phyloP scores from a whole-genome alignment of 2,113 vertebrate genomes.

The Ariopsis seemanni region DNA sequence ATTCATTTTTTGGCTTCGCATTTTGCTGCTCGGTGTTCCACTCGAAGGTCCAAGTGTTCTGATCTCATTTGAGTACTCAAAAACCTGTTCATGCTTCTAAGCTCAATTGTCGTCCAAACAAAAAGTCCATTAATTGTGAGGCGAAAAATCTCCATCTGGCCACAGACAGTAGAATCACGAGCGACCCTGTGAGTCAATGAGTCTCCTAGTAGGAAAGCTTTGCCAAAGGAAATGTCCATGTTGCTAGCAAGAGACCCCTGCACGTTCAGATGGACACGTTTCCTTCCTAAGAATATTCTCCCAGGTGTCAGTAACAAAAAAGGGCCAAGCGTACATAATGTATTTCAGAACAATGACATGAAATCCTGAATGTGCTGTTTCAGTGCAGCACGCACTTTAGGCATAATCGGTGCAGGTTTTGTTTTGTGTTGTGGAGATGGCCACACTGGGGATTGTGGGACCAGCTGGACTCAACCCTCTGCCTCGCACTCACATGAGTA shows the following conservation, averaged over 20 bases:
- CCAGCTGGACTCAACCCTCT: constrained; percentile 63
- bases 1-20: neutral
- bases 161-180: constrained; percentile 18
- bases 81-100: neutral
- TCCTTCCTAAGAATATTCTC: constrained; percentile 49
- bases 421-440: constrained; percentile 39
- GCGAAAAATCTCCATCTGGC: constrained; percentile 54
- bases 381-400: constrained; percentile 25
- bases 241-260: constrained; percentile 36
- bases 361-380: neutral
- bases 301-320: constrained; percentile 12
- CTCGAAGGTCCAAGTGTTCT: neutral
- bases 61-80: neutral
- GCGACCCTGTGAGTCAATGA: neutral
- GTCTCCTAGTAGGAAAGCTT: constrained; percentile 34
- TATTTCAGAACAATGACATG: constrained; percentile 15
- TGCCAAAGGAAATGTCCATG: constrained; percentile 43
- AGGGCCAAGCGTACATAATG: neutral
- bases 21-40: neutral
- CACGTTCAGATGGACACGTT: constrained; percentile 39
- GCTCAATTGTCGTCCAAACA: constrained; percentile 6
- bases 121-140: constrained; percentile 22
- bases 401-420: constrained; percentile 30
- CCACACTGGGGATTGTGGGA: constrained; percentile 51
- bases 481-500: constrained; percentile 63